These are phyloP conservation scores for Phainopepla nitens DNA, from an alignment of 2,113 vertebrate genomes.

Conservation along the genomic window DNA sequence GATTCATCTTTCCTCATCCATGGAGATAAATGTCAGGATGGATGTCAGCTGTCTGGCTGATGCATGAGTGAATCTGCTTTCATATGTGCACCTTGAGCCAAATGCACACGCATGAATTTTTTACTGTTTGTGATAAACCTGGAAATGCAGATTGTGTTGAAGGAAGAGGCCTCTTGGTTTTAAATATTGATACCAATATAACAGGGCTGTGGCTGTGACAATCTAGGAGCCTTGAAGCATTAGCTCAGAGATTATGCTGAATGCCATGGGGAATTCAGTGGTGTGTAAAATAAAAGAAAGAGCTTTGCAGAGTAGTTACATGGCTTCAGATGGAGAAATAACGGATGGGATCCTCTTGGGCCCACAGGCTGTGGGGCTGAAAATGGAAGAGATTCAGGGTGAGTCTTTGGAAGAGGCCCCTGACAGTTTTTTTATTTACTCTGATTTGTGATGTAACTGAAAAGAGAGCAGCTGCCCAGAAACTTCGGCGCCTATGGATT, in stretches of 20 bases:
- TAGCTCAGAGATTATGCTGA: background rate
- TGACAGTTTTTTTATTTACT: background rate
- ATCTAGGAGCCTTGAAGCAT: background rate
- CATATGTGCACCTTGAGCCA: background rate
- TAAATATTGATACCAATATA: background rate
- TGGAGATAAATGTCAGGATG: background rate
- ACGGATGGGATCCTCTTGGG: background rate
- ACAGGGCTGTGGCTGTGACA: background rate
- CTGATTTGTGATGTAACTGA: slow-evolving; percentile 42
- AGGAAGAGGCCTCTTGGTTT: background rate
- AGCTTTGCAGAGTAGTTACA: background rate
- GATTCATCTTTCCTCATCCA: background rate
- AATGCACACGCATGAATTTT: background rate
- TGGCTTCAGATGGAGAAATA: background rate
- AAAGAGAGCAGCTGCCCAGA: slow-evolving; percentile 20
- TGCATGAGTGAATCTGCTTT: background rate
- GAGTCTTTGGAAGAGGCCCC: background rate
- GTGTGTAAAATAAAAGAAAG: background rate
- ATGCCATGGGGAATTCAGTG: background rate
- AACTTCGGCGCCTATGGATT: background rate
- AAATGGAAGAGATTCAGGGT: background rate
- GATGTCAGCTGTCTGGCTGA: background rate
- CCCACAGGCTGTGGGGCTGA: background rate
- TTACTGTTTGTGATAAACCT: background rate
- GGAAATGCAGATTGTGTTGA: background rate